phyloP scores from a whole-genome alignment of 2,888 invertebrate genomes.

The Drosophila monieri region DNA sequence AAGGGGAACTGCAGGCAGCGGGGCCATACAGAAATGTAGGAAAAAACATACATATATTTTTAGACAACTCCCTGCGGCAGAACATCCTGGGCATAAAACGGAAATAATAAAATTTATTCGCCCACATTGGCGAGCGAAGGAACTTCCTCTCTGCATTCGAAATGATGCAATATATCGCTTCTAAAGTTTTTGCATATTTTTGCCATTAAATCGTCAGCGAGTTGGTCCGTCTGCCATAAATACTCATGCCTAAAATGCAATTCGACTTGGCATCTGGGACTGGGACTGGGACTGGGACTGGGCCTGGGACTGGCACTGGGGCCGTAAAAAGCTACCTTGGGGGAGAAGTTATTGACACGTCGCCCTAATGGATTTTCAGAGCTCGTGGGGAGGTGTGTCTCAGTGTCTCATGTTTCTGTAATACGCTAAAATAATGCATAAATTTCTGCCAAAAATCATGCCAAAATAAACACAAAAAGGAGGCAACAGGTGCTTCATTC shows the following conservation, averaged over 20 bases:
- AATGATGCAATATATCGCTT: slow-evolving; percentile 2
- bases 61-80: slow-evolving; percentile 37
- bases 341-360: slow-evolving; percentile 48
- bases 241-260: slow-evolving; percentile 59
- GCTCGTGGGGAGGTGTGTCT: slow-evolving; percentile 6
- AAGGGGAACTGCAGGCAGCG: background rate
- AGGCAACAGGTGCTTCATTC: slow-evolving; percentile 77
- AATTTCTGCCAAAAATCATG: slow-evolving; percentile 27
- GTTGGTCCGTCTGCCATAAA: slow-evolving; percentile 62
- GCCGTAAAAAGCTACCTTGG: slow-evolving; percentile 8
- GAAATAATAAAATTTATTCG: slow-evolving; percentile 56
- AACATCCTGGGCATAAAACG: slow-evolving; percentile 68
- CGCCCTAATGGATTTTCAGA: slow-evolving; percentile 32
- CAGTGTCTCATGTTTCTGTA: background rate
- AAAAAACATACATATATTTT: slow-evolving; percentile 45
- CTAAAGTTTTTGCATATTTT: slow-evolving; percentile 32
- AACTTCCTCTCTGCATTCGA: slow-evolving; percentile 21
- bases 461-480: slow-evolving; percentile 49
- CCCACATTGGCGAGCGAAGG: background rate
- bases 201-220: slow-evolving; percentile 14
- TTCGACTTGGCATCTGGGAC: slow-evolving; percentile 57
- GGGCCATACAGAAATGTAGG: slow-evolving; percentile 21
- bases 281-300: too few species aligned
- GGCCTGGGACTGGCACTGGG: too few species aligned
- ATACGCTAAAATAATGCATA: slow-evolving; percentile 32